These are phyloP conservation scores for Notodonta ziczac DNA, from an alignment of 2,888 invertebrate species.

Conservation along the genomic window DNA sequence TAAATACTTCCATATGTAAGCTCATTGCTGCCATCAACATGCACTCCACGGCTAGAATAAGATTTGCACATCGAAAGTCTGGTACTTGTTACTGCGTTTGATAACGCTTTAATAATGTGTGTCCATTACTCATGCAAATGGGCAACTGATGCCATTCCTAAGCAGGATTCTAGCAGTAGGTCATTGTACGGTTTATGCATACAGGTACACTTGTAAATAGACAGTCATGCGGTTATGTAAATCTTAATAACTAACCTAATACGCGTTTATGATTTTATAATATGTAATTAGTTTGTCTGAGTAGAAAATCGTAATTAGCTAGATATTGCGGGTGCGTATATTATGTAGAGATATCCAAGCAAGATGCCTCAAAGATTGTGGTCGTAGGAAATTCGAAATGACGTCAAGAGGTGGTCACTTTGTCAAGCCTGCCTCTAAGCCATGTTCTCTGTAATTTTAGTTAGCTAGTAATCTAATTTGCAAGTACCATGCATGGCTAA, in stretches of 20 bases:
- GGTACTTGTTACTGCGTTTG: background rate
- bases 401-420: too few relatives aligned
- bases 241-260: background rate
- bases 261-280: background rate
- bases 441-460: too few relatives aligned
- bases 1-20: background rate
- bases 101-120: background rate
- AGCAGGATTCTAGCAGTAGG: background rate
- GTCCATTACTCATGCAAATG: background rate
- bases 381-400: too few relatives aligned
- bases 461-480: too few relatives aligned
- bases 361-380: too few relatives aligned
- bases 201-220: background rate
- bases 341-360: too few relatives aligned
- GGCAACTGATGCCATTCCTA: background rate
- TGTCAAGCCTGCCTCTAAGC: too few relatives aligned
- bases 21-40: background rate
- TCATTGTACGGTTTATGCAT: background rate
- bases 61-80: slow-evolving; percentile 6
- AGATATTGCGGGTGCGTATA: too few relatives aligned
- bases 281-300: too few relatives aligned
- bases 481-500: too few relatives aligned
- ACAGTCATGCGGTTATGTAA: background rate
- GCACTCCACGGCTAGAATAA: slow-evolving; percentile 3
- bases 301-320: too few relatives aligned